These are phyloP conservation scores for Akabosia matsudoensis DNA, from an alignment of 1,140 invertebrate species.

Conservation along the genomic window DNA sequence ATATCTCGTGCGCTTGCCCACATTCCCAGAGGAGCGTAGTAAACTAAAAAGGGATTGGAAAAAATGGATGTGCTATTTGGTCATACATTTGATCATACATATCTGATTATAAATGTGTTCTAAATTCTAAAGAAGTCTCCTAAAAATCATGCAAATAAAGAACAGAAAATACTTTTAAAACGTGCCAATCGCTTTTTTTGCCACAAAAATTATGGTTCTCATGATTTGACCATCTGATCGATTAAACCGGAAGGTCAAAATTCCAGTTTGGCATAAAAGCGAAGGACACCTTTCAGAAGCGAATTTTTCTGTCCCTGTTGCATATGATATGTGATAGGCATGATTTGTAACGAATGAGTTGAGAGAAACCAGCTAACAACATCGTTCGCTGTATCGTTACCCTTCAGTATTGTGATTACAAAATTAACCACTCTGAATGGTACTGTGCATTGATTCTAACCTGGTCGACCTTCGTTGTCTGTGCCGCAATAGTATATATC, in stretches of 20 bases:
- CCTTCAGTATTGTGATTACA: not conserved
- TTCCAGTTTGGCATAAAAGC: too few species aligned
- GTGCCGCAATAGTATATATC: slow-evolving; percentile 29
- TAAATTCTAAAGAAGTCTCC: too few species aligned
- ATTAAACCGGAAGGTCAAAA: too few species aligned
- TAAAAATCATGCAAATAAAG: not conserved
- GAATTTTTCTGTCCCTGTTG: too few species aligned
- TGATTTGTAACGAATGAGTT: too few species aligned
- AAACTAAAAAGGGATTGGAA: slow-evolving; percentile 19
- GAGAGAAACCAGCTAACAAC: too few species aligned
- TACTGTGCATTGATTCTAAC: not conserved
- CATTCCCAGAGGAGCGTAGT: slow-evolving; percentile 32
- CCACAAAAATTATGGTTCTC: too few species aligned
- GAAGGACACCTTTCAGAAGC: too few species aligned
- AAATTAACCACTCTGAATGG: not conserved
- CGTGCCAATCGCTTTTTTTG: too few species aligned
- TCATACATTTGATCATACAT: not conserved
- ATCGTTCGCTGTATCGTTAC: not conserved
- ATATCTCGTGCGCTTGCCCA: slow-evolving; percentile 31
- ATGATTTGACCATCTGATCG: too few species aligned
- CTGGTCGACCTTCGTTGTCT: slow-evolving; percentile 33
- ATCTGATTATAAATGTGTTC: not conserved
- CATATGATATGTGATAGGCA: too few species aligned
- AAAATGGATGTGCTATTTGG: not conserved
- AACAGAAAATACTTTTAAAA: too few species aligned